Evolutionary conservation across 2,888 invertebrate species (phyloP).

Genomic region (Sphinx pinastri): DNA sequence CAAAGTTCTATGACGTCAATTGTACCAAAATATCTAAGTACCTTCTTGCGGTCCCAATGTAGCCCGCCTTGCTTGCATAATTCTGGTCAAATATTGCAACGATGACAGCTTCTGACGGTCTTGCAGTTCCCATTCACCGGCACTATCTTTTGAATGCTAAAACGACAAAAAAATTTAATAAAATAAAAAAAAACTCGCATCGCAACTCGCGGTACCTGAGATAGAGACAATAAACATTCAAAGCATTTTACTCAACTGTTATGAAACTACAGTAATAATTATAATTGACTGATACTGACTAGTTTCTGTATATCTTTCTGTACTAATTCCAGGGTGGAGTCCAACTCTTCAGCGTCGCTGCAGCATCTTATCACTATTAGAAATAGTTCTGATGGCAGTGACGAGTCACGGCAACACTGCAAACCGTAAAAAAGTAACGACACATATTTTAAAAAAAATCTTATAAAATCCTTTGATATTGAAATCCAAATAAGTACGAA

Average conservation of each 20-base stretch:
- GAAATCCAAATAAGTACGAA: no score
- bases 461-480: no score
- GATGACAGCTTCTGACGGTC: constrained; percentile 95
- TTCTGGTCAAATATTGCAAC: constrained; percentile 89
- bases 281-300: constrained; percentile 62
- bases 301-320: constrained; percentile 91
- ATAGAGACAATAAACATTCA: no score
- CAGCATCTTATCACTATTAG: constrained; percentile 91
- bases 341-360: constrained; percentile 91
- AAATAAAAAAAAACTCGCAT: constrained; percentile 50
- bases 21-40: constrained; percentile 27
- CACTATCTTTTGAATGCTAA: constrained; percentile 91
- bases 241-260: no score
- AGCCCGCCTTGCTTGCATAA: constrained; percentile 86
- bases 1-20: not conserved
- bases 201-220: not conserved
- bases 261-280: not conserved
- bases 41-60: constrained; percentile 77
- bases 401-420: constrained; percentile 90
- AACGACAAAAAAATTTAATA: constrained; percentile 30
- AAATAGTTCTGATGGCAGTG: constrained; percentile 93
- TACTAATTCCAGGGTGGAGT: constrained; percentile 90
- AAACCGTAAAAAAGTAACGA: not conserved
- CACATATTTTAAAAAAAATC: not conserved
- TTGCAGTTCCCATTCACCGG: constrained; percentile 91